Percentiles rank a stretch among this genome's conserved stretches.
phyloP scores from a whole-genome alignment of 1,140 invertebrate species.

The Diabrotica virgifera region DNA sequence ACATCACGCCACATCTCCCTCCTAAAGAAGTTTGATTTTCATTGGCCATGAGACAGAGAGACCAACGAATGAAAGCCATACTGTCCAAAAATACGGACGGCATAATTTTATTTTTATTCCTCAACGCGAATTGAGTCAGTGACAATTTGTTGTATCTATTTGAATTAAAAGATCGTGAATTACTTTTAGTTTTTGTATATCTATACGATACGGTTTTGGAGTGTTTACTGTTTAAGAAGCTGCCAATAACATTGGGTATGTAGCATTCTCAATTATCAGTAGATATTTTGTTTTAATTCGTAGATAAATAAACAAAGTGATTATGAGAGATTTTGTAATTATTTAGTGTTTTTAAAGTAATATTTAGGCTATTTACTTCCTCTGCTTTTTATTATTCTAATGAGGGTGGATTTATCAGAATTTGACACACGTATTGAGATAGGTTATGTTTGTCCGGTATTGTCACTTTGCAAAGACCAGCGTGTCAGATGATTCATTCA shows the following conservation, averaged over 20 bases:
- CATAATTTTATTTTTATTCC: slow-evolving; percentile 6
- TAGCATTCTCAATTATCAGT: neutral
- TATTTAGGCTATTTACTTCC: too few relatives aligned
- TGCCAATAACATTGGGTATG: neutral
- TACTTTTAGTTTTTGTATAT: neutral
- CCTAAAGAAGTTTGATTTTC: slow-evolving; percentile 15
- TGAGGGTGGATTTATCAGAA: neutral
- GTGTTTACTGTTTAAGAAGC: neutral
- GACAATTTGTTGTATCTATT: neutral
- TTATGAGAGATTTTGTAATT: too few relatives aligned
- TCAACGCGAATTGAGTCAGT: neutral
- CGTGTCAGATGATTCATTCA: too few relatives aligned
- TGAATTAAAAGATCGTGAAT: neutral
- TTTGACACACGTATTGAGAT: slow-evolving; percentile 5
- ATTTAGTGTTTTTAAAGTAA: too few relatives aligned
- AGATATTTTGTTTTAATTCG: too few relatives aligned
- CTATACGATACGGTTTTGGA: neutral
- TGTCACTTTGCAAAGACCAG: neutral
- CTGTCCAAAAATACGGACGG: slow-evolving; percentile 25
- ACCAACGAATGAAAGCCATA: too few relatives aligned
- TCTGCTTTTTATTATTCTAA: too few relatives aligned
- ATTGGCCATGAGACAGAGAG: slow-evolving; percentile 22
- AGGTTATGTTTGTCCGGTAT: slow-evolving; percentile 13
- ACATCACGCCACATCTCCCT: slow-evolving; percentile 34
- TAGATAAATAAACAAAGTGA: too few relatives aligned